Evolutionary conservation across 2,113 vertebrate species (phyloP).

Genomic region (Thalassoma bifasciatum): DNA sequence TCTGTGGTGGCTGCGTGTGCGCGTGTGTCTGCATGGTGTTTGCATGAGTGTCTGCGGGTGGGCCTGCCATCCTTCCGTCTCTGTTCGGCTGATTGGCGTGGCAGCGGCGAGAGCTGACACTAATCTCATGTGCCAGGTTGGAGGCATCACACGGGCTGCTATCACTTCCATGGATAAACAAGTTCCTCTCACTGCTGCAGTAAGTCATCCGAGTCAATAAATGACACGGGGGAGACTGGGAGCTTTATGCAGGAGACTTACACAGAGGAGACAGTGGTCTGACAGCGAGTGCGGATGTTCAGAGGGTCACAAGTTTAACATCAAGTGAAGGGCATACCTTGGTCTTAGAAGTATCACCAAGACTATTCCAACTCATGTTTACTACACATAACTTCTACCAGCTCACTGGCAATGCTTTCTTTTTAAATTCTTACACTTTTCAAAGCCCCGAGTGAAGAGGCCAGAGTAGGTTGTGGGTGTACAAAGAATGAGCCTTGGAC

Average conservation of each 20-base stretch:
- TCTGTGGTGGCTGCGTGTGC: slow-evolving; percentile 26
- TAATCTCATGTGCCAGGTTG: slow-evolving; percentile 72
- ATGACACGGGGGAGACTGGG: slow-evolving; percentile 31
- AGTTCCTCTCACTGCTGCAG: slow-evolving; percentile 47
- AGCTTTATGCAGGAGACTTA: slow-evolving; percentile 5
- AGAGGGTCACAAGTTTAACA: slow-evolving; percentile 27
- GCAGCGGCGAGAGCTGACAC: slow-evolving; percentile 65
- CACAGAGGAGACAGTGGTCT: slow-evolving; percentile 6
- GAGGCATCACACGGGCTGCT: slow-evolving; percentile 46
- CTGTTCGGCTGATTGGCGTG: slow-evolving; percentile 63
- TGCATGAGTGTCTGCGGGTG: slow-evolving; percentile 65
- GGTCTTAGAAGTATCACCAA: neutral
- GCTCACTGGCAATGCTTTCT: neutral
- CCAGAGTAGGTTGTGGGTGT: too few relatives aligned
- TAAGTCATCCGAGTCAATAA: slow-evolving; percentile 42
- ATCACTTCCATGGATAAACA: slow-evolving; percentile 59
- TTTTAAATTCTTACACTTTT: neutral
- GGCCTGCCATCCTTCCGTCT: slow-evolving; percentile 58
- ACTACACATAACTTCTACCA: neutral
- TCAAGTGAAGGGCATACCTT: slow-evolving; percentile 5
- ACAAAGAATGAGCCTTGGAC: too few relatives aligned
- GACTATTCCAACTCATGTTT: too few relatives aligned
- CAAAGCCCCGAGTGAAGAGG: neutral
- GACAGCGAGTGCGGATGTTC: slow-evolving; percentile 5
- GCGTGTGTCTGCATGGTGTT: slow-evolving; percentile 42